phyloP scores from a whole-genome alignment of 2,797 vertebrate genomes.

The Decapterus maruadsi region DNA sequence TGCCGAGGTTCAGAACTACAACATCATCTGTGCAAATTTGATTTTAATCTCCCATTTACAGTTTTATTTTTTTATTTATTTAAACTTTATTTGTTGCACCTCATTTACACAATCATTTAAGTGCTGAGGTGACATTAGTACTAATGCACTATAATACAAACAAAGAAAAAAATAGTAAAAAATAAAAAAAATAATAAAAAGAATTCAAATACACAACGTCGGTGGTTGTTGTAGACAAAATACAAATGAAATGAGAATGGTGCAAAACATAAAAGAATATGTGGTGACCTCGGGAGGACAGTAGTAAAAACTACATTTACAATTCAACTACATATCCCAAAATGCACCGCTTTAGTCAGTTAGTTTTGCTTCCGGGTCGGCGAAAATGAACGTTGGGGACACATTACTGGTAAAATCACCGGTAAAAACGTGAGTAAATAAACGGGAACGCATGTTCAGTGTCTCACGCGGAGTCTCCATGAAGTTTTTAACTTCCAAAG shows the following conservation, averaged over 20 bases:
- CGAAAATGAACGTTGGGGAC: not conserved
- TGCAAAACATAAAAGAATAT: too few relatives aligned
- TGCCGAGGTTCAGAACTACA: rapidly evolving
- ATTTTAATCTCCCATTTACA: not conserved
- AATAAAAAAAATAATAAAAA: too few relatives aligned
- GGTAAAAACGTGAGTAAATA: constrained; percentile 31
- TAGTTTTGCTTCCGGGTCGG: constrained; percentile 68
- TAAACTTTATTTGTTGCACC: too few relatives aligned
- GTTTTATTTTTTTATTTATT: not conserved
- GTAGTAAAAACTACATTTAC: rapidly evolving
- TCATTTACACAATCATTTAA: too few relatives aligned
- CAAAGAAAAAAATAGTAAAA: too few relatives aligned
- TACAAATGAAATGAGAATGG: too few relatives aligned
- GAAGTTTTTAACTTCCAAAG: constrained; percentile 22
- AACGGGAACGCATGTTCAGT: rapidly evolving
- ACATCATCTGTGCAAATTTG: not conserved
- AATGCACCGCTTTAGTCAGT: constrained; percentile 7
- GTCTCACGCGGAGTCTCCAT: not conserved
- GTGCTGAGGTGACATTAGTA: too few relatives aligned
- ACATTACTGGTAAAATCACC: not conserved
- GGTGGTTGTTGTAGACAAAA: not conserved
- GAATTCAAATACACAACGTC: too few relatives aligned
- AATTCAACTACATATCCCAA: constrained; percentile 64
- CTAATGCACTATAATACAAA: too few relatives aligned
- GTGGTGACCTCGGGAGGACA: constrained; percentile 5